Evolutionary conservation across 2,113 vertebrate genomes (phyloP).

Genomic region (Rhea pennata): DNA sequence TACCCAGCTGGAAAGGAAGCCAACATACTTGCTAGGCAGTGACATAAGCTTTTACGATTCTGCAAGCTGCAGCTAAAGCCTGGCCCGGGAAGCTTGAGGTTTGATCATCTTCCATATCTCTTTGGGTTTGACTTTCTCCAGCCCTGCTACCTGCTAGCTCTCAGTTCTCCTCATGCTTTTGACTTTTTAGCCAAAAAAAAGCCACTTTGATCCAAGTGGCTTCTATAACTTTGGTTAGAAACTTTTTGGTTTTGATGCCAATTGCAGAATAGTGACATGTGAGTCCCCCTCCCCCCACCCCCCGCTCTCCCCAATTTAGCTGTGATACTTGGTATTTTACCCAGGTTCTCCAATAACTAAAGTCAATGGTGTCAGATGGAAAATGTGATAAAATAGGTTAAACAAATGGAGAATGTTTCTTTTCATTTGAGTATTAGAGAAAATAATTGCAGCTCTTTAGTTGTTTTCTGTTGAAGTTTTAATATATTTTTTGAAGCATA

Average conservation of each 20-base stretch:
- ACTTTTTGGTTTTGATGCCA: background rate
- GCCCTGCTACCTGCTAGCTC: background rate
- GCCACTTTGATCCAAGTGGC: background rate
- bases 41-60: background rate
- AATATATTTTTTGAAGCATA: background rate
- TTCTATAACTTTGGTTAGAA: background rate
- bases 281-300: background rate
- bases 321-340: background rate
- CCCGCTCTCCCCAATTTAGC: background rate
- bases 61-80: background rate
- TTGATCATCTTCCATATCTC: background rate
- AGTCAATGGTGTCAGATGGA: background rate
- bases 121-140: background rate
- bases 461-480: background rate
- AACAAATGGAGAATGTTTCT: background rate
- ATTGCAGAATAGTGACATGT: background rate
- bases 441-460: background rate
- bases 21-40: background rate
- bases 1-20: background rate
- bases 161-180: background rate
- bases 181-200: background rate
- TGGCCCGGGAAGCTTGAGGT: background rate
- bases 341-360: background rate
- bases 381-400: background rate
- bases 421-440: background rate